Percentiles rank a stretch among this genome's conserved stretches.
These are phyloP conservation scores for Lucilia cuprina DNA, from an alignment of 1,140 invertebrate species.

Conservation along the genomic window DNA sequence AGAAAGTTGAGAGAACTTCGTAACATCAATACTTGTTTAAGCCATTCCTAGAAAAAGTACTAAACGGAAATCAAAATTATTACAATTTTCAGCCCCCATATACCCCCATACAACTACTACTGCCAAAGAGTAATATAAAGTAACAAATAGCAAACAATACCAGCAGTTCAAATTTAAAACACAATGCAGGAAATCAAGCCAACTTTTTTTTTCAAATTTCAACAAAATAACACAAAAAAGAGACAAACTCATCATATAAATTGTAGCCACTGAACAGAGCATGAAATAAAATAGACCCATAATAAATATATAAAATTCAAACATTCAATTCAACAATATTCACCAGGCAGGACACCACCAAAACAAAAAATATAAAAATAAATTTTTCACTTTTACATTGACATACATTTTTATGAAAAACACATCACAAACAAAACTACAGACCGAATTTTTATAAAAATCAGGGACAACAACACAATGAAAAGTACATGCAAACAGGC, in stretches of 20 bases:
- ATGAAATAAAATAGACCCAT: neutral
- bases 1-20: neutral
- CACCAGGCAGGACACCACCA: neutral
- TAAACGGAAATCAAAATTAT: no score
- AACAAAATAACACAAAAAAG: neutral
- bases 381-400: slow-evolving; percentile 12
- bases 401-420: slow-evolving; percentile 5
- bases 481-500: neutral
- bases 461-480: neutral
- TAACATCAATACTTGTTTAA: no score
- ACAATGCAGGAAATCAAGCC: neutral
- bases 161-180: neutral
- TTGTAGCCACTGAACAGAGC: neutral
- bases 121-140: neutral
- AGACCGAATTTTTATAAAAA: neutral
- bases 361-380: neutral
- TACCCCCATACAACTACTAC: neutral
- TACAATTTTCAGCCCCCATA: no score
- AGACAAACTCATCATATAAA: neutral
- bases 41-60: no score
- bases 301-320: neutral
- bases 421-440: neutral
- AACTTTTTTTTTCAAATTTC: neutral
- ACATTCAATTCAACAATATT: neutral
- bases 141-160: neutral